Evolutionary conservation across 2,797 vertebrate genomes (phyloP), one percentile per base, ranked within the genome.

Genomic region (Mormyrus hasselquistii): DNA sequence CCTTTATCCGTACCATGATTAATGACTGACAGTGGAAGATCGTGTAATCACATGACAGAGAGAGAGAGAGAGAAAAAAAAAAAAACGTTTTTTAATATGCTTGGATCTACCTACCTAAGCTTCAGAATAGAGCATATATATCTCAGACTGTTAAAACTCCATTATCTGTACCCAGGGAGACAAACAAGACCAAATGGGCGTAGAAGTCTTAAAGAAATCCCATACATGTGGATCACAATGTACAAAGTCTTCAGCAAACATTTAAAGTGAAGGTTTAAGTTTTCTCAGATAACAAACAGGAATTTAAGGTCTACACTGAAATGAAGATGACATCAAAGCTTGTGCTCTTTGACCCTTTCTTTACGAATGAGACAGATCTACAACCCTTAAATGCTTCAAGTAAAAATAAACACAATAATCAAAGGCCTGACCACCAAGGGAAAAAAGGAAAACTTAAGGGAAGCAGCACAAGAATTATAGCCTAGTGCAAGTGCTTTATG

Each of bases 1-100:
- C 79, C 91, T 89, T 92, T 91, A 93, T 93, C 92, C 83, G 76
- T 34, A 8, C 88, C 44, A 91, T 90, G 90, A 62, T 93, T 94
- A 91, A 92, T 93, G 90, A 92, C 88, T 14, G 47, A 83, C 89
- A 85, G 88, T 90, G 44, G 91, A 93, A 90, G 90, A 90, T 89
- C 73, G 12, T 88, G 76, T 89, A 91, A 89, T 89, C 90, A 1
- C 22, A 87, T 88, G 85, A 89, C 84, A 87, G 88, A 89, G 85
- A 84, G 29, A 34, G 29, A 34, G 85, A 89, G 79, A 87, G 88
- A 89, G 91, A 76, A 76, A 38, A 76, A 76, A 38, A 76, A 76
- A 4, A 8, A 62, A 6, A 22, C 0, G 0, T 1, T 7, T 65
- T 62, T 29, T 59, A n/a, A 86, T 69, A 89, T 25, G 52, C 16